Evolutionary conservation across 1,140 invertebrate genomes (phyloP), one percentile per base, ranked within the genome.

Genomic region (Formica selysi): DNA sequence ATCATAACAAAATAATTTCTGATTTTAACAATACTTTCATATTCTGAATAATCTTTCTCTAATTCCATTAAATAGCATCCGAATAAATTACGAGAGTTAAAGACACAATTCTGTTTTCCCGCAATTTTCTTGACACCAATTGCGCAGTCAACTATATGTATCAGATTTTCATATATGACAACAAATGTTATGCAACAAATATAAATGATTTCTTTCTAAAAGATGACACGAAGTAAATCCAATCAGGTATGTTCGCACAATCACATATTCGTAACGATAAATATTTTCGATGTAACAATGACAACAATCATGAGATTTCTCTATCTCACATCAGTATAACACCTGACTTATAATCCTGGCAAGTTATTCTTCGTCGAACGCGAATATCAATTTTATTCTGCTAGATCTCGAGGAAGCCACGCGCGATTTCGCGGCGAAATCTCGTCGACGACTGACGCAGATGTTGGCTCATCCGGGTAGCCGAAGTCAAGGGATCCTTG

Each of bases 401-500:
- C 54, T 57, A 57, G 76, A 85, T 84, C 19, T 51, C 26, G 36
- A 48, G 6, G 38, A 65, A 54, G 48, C 22, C 29, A 32, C 74
- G 88, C 59, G 81, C 87, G 86, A 90, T 90, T 91, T 90, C 92
- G 85, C 87, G 91, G 89, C 92, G 88, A 91, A 93, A 94, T 94
- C 94, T 92, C 92, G 91, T 87, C 91, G 92, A 81, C 92, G 92
- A 95, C 94, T 95, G 93, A 85, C 91, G 91, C 92, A 94, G 94
- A 93, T 94, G 93, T 92, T 92, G 91, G 79, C 91, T 93, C 93
- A 93, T 93, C 92, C 92, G 91, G 93, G 92, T 93, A 89, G 85
- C 87, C 89, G 90, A 92, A 94, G 94, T 94, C 94, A 94, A 94
- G 94, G 93, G 94, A 94, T 94, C 91, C 93, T 93, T 91, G 88